phyloP scores from a whole-genome alignment of 2,113 vertebrate genomes.

The Centrocercus urophasianus region DNA sequence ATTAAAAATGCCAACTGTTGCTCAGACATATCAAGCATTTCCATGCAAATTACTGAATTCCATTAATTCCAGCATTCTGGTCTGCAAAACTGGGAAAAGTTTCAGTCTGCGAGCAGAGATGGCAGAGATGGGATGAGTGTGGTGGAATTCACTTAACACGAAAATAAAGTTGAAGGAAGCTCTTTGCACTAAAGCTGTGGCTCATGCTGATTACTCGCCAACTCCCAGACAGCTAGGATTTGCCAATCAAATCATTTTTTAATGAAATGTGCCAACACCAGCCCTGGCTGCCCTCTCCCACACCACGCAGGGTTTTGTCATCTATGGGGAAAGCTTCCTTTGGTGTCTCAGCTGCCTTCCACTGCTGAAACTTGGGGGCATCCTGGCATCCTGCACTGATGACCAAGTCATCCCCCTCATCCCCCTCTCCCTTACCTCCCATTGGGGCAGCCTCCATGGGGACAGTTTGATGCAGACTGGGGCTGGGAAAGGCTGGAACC shows the following conservation, averaged over 20 bases:
- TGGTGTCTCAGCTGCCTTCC: not conserved
- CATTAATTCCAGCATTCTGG: not conserved
- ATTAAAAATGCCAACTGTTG: not conserved
- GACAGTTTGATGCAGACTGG: not conserved
- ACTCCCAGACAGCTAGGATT: slow-evolving; percentile 33
- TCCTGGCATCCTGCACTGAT: not conserved
- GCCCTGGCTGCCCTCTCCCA: not conserved
- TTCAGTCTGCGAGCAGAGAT: not conserved
- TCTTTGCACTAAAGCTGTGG: slow-evolving; percentile 41
- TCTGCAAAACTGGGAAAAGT: not conserved
- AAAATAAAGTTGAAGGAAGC: slow-evolving; percentile 3
- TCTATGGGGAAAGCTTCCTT: not conserved
- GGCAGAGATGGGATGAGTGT: not conserved
- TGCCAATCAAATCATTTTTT: slow-evolving; percentile 65
- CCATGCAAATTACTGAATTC: not conserved
- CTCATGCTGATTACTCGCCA: slow-evolving; percentile 20
- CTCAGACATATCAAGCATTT: not conserved
- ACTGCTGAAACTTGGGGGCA: not conserved
- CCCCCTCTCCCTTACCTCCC: accelerated
- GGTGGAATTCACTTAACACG: slow-evolving; percentile 11
- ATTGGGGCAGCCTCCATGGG: not conserved
- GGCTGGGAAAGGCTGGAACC: not conserved
- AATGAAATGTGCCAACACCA: not conserved
- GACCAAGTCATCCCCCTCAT: not conserved
- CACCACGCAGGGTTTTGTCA: not conserved